Percentiles rank a stretch among this genome's conserved stretches.
phyloP scores from a whole-genome alignment of 2,888 invertebrate species.

The Nemapogon koenigi region DNA sequence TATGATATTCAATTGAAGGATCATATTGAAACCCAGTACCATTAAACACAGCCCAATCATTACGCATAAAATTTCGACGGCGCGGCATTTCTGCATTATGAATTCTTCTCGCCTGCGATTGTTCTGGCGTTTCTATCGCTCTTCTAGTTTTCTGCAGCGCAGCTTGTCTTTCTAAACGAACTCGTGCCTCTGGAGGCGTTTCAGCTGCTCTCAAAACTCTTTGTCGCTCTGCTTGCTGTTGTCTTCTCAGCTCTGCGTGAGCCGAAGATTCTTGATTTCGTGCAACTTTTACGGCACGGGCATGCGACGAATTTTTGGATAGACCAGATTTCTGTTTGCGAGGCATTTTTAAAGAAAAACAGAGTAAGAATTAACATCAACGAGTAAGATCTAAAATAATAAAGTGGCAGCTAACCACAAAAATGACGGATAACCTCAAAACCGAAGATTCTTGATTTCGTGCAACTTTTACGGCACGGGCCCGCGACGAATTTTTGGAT shows the following conservation, averaged over 20 bases:
- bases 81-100: conserved; percentile 1
- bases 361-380: conserved; percentile 7
- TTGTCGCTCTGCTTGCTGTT: conserved; percentile 10
- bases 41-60: no score
- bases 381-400: conserved; percentile 4
- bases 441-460: conserved; percentile 11
- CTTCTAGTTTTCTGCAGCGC: conserved; percentile 3
- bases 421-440: no score
- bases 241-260: conserved; percentile 11
- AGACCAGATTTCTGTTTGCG: conserved; percentile 5
- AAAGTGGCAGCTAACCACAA: no score
- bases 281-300: conserved; percentile 10
- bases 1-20: background rate
- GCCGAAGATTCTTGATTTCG: conserved; percentile 10
- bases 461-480: conserved; percentile 10
- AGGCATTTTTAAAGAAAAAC: conserved; percentile 5
- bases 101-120: conserved; percentile 4
- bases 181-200: conserved; percentile 2
- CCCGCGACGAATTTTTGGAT: conserved; percentile 4
- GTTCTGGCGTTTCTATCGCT: conserved; percentile 6
- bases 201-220: conserved; percentile 9
- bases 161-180: conserved; percentile 4
- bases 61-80: conserved; percentile 4
- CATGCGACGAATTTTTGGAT: conserved; percentile 3
- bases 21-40: background rate